Percentiles rank a stretch among this genome's conserved stretches.
Evolutionary conservation across 2,888 invertebrate genomes (phyloP).

Genomic region (Agonopterix heracliana): DNA sequence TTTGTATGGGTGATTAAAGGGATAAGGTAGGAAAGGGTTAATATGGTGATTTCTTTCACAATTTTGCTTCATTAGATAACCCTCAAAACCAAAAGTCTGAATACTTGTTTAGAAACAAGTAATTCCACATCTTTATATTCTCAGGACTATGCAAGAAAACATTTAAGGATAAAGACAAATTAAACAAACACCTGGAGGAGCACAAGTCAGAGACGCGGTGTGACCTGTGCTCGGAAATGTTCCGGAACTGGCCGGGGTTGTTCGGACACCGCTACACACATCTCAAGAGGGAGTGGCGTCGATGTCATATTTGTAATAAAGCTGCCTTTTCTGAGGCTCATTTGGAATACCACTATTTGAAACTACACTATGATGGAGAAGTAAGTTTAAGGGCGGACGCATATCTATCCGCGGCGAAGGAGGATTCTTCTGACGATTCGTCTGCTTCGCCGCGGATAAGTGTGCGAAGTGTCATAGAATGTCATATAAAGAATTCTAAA

Average conservation of each 20-base stretch:
- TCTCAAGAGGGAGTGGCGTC: slow-evolving; percentile 23
- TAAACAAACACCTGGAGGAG: slow-evolving; percentile 30
- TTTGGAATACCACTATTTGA: slow-evolving; percentile 45
- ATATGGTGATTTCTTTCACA: too few relatives aligned
- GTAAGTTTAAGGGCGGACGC: too few relatives aligned
- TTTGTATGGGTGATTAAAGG: too few relatives aligned
- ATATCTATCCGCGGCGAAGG: too few relatives aligned
- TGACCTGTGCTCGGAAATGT: slow-evolving; percentile 27
- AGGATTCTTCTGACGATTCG: too few relatives aligned
- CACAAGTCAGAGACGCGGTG: slow-evolving; percentile 34
- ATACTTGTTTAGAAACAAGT: too few relatives aligned
- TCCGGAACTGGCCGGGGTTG: slow-evolving; percentile 32
- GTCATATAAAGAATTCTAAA: too few relatives aligned
- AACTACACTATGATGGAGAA: slow-evolving; percentile 32
- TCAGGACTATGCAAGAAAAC: slow-evolving; percentile 36
- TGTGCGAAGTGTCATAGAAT: too few relatives aligned
- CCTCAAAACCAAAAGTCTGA: too few relatives aligned
- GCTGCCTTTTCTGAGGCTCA: slow-evolving; percentile 16
- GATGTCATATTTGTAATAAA: slow-evolving; percentile 42
- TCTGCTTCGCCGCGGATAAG: too few relatives aligned
- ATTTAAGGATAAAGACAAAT: slow-evolving; percentile 9
- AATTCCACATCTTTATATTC: not conserved
- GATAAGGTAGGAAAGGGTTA: too few relatives aligned
- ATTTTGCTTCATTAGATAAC: too few relatives aligned
- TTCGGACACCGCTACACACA: slow-evolving; percentile 44